Evolutionary conservation across 2,797 vertebrate species (phyloP).

Genomic region (Phrynocephalus guinanensis): DNA sequence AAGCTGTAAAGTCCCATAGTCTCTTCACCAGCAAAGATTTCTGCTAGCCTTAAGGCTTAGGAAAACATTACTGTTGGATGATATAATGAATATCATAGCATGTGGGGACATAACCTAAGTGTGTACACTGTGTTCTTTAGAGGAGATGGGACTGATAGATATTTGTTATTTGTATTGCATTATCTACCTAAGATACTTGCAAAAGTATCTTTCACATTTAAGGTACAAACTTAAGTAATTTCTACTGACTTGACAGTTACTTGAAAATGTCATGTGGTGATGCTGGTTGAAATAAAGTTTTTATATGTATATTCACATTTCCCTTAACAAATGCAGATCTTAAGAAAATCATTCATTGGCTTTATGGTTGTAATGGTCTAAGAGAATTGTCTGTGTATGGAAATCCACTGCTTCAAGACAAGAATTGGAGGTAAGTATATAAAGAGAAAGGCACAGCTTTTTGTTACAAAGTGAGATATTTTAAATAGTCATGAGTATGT

Average conservation of each 20-base stretch:
- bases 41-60: not conserved
- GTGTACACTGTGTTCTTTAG: not conserved
- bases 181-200: not conserved
- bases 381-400: conserved; percentile 81
- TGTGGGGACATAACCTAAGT: not conserved
- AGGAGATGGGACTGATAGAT: not conserved
- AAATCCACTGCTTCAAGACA: conserved; percentile 90
- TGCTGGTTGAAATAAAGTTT: not conserved
- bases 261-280: not conserved
- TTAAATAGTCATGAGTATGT: too few species aligned
- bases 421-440: conserved; percentile 86
- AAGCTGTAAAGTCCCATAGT: not conserved
- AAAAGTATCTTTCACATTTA: not conserved
- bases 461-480: too few species aligned
- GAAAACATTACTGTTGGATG: not conserved
- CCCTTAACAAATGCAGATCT: conserved; percentile 78
- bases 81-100: not conserved
- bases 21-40: not conserved
- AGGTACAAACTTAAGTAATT: not conserved
- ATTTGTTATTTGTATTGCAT: not conserved
- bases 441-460: not conserved
- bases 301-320: conserved; percentile 37
- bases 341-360: conserved; percentile 73
- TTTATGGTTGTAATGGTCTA: conserved; percentile 82
- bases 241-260: conserved; percentile 1